Evolutionary conservation across 1,140 invertebrate genomes (phyloP).

Genomic region (Bombus vancouverensis): DNA sequence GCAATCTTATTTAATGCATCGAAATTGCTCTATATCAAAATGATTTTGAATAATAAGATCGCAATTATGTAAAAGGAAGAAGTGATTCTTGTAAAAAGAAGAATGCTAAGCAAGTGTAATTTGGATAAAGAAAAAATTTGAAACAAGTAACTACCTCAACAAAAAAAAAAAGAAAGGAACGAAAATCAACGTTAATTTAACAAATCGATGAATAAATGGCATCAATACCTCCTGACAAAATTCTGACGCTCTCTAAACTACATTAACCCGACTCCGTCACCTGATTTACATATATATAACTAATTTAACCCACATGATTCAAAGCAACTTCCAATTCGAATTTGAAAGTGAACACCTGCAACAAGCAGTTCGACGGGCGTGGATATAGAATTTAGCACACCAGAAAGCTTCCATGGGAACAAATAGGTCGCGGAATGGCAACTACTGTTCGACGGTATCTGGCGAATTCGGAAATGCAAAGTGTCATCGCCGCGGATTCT

Average conservation of each 20-base stretch:
- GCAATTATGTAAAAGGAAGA: background rate
- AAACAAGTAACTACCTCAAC: background rate
- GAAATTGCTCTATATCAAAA: background rate
- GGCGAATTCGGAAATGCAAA: constrained; percentile 44
- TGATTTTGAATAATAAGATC: background rate
- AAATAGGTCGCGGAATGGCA: constrained; percentile 34
- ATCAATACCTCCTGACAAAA: background rate
- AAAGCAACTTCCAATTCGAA: background rate
- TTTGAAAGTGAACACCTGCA: background rate
- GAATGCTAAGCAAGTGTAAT: background rate
- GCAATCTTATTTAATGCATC: background rate
- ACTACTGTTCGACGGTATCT: constrained; percentile 10
- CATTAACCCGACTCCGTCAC: background rate
- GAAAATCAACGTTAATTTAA: background rate
- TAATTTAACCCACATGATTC: background rate
- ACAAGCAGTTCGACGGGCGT: background rate
- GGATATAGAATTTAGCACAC: background rate
- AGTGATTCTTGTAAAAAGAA: no score
- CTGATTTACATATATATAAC: background rate
- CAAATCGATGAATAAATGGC: background rate
- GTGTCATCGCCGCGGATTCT: constrained; percentile 36
- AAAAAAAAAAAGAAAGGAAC: no score
- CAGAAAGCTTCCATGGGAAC: constrained; percentile 5
- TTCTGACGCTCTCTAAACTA: no score
- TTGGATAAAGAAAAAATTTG: background rate